Base-by-base conservation (phyloP, 2,113 vertebrate species). In the Cyanoramphus novaezelandiae region DNA sequence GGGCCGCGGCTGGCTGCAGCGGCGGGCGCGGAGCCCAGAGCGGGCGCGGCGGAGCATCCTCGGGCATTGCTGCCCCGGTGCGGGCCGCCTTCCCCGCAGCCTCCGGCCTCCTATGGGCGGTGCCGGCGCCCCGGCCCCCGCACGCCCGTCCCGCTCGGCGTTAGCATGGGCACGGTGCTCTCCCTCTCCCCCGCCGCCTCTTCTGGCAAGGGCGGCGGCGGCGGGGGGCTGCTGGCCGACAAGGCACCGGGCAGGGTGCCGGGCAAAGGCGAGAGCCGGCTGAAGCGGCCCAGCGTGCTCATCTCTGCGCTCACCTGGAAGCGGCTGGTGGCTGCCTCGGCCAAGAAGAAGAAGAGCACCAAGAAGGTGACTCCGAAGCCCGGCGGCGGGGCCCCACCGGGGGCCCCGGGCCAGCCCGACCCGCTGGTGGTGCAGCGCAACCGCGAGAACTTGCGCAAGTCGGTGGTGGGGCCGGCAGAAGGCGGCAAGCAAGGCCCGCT, bases 341-440 rank as follows among this genome's bases (percentile, higher is more conserved):
- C 98, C 81, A 99, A 99, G 97, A 99, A 99, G 97, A 99, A 99
- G 96, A 99, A 98, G 90, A 97, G 86, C 93, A 98, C 97, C 81
- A 99, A 99, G 98, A 99, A 99, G 97, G 99, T 99, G 92, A 99
- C 98, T 94, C 99, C 99, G 77, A 98, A 98, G 63, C 98, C 98
- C 25, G 82, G 97, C 20, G 97, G 27, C 68, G 97, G 89, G 52
- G 95, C 63, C 91, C 96, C 78, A 64, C 97, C 6, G 90, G 97
- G 78, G 18, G 44, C 27, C 59, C 92, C 93, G 62, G 79, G 79
- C 94, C 97, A 95, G 96, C 98, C 97, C 91, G 98, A 88, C 96
- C 97, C 96, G 84, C 96, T 97, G 79, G 98, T 98, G 95, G 98
- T 98, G 93, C 98, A 98, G 69, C 98, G 98, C 89, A 98, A 98